phyloP scores from a whole-genome alignment of 2,888 invertebrate genomes.

The Dicyrtomina minuta region DNA sequence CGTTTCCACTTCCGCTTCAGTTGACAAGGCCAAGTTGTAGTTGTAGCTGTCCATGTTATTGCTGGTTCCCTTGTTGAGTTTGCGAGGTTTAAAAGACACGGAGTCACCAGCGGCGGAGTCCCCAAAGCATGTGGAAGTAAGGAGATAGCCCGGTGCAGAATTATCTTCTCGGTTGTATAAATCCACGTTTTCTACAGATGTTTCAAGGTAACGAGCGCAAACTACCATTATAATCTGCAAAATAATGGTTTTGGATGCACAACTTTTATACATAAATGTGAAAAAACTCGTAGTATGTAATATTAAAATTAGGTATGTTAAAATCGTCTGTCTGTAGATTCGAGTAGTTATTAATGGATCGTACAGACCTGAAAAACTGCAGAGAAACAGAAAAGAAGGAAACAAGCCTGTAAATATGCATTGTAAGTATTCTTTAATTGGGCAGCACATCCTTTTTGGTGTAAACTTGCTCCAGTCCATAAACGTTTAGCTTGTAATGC shows the following conservation, averaged over 20 bases:
- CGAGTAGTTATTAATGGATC: no score
- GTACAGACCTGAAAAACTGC: conserved; percentile 10
- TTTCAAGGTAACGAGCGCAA: conserved; percentile 23
- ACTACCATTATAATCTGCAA: conserved; percentile 9
- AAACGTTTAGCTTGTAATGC: conserved; percentile 3
- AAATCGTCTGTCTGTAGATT: background rate
- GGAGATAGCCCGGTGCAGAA: conserved; percentile 19
- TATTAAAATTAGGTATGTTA: no score
- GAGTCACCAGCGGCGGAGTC: background rate
- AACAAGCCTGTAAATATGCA: background rate
- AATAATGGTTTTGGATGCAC: background rate
- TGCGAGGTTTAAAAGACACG: background rate
- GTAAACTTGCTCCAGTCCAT: conserved; percentile 19
- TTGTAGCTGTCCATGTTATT: no score
- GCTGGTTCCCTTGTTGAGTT: no score
- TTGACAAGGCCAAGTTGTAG: no score
- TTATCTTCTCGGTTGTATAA: conserved; percentile 20
- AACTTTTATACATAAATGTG: background rate
- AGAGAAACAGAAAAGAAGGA: conserved; percentile 6
- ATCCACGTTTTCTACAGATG: conserved; percentile 4
- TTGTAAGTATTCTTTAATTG: background rate
- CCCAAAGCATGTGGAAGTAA: conserved; percentile 1
- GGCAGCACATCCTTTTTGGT: conserved; percentile 8
- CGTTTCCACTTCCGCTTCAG: background rate
- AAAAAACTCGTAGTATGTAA: background rate